These are phyloP conservation scores for Diorhabda sublineata DNA, from an alignment of 1,140 invertebrate genomes.

Conservation along the genomic window DNA sequence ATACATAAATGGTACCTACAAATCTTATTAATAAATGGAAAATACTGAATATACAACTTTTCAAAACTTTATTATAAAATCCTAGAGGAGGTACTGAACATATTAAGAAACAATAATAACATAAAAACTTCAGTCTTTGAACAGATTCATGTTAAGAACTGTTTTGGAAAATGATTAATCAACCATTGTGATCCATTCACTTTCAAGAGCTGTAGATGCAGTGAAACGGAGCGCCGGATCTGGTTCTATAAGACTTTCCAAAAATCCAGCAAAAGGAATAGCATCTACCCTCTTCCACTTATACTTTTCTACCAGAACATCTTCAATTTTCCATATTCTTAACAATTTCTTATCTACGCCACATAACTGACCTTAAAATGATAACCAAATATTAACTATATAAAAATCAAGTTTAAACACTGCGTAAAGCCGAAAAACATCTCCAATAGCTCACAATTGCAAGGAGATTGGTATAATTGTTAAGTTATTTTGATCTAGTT, in stretches of 20 bases:
- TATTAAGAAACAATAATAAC: slow-evolving; percentile 1
- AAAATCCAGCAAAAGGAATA: slow-evolving; percentile 84
- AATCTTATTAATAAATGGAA: too few relatives aligned
- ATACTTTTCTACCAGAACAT: slow-evolving; percentile 94
- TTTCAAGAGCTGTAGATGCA: slow-evolving; percentile 85
- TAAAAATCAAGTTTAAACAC: not conserved
- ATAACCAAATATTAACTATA: slow-evolving; percentile 27
- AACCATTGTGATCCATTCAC: slow-evolving; percentile 72
- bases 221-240: slow-evolving; percentile 87
- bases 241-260: slow-evolving; percentile 90
- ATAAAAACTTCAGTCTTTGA: slow-evolving; percentile 11
- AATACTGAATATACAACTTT: not conserved
- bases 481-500: too few relatives aligned
- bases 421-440: too few relatives aligned
- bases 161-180: slow-evolving; percentile 11
- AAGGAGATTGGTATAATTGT: too few relatives aligned
- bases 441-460: too few relatives aligned
- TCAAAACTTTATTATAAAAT: slow-evolving; percentile 7
- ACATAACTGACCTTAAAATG: slow-evolving; percentile 67
- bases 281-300: slow-evolving; percentile 85
- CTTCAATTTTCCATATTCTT: slow-evolving; percentile 88
- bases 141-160: slow-evolving; percentile 7
- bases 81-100: not conserved
- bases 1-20: too few relatives aligned
- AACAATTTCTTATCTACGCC: slow-evolving; percentile 76